A percentile compares a stretch with the other conserved stretches of the same genome.
These are phyloP conservation scores for Eilema depressum DNA, from an alignment of 2,888 invertebrate genomes.

Conservation along the genomic window DNA sequence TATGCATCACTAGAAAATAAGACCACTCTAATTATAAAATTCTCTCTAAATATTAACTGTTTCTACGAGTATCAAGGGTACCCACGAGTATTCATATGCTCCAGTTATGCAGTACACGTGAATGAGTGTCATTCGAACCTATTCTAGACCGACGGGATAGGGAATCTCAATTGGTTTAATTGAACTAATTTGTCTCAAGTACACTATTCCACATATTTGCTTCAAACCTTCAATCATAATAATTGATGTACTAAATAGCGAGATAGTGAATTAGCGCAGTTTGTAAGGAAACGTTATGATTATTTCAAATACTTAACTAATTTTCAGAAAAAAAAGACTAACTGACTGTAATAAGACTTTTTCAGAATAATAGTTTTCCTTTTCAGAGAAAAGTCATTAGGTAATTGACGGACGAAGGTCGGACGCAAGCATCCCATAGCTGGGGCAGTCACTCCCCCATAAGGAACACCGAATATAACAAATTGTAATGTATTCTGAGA, in stretches of 20 bases:
- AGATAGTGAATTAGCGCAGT: not conserved
- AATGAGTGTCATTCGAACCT: not conserved
- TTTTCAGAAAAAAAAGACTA: not conserved
- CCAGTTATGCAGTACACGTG: too few relatives aligned
- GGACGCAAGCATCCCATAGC: too few relatives aligned
- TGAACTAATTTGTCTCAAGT: not conserved
- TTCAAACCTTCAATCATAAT: not conserved
- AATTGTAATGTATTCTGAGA: too few relatives aligned
- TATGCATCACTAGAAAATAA: too few relatives aligned
- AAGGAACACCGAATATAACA: too few relatives aligned
- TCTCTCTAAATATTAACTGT: too few relatives aligned
- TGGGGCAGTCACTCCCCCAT: too few relatives aligned
- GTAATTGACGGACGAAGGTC: not conserved
- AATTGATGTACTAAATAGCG: not conserved
- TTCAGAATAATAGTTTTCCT: not conserved
- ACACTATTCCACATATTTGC: not conserved
- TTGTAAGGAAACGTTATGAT: not conserved
- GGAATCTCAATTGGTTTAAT: not conserved
- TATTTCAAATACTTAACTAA: not conserved
- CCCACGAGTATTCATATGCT: too few relatives aligned
- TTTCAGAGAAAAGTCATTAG: not conserved
- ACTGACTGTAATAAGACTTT: not conserved
- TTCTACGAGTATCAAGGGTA: too few relatives aligned
- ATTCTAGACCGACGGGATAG: not conserved
- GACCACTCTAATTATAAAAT: too few relatives aligned